Conservation (phyloP, 23 tunicate genomes). For the Corella eumyota region DNA sequence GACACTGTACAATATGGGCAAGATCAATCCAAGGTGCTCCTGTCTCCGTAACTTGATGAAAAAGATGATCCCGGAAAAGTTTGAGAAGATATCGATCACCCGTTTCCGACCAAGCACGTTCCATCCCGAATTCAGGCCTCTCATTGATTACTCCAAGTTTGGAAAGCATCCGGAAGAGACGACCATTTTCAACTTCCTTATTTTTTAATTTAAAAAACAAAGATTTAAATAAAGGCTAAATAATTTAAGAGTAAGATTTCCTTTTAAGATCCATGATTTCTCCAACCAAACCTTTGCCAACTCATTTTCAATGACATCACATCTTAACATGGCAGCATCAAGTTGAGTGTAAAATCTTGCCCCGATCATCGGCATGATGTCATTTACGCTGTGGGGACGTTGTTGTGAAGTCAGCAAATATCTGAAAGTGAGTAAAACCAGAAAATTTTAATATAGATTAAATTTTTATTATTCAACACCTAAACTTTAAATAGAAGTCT, state of each 20-base stretch:
- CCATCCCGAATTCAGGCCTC: conserved; percentile 67
- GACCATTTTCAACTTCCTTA: conserved; percentile 91
- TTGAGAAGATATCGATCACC: conserved; percentile 89
- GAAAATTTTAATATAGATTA: no score
- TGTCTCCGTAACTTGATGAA: conserved; percentile 83
- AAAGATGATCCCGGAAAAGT: conserved; percentile 85
- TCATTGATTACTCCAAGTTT: conserved; percentile 77
- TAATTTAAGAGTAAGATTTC: no score
- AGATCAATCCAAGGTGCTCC: conserved; percentile 91
- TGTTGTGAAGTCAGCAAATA: conserved; percentile 75
- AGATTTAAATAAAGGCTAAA: neutral
- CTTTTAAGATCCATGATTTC: no score
- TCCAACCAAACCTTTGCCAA: conserved; percentile 66
- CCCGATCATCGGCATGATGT: conserved; percentile 98
- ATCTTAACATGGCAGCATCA: conserved; percentile 73
- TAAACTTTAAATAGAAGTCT: no score
- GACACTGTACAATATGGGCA: conserved; percentile 77
- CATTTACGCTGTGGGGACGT: conserved; percentile 69
- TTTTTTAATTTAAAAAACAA: neutral
- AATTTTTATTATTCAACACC: neutral
- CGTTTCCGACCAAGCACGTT: conserved; percentile 83
- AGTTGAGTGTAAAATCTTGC: conserved; percentile 92
- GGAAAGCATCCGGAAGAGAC: conserved; percentile 66
- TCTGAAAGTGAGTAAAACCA: conserved; percentile 19
- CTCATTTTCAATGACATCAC: conserved; percentile 92